Percentiles rank a stretch among this genome's conserved stretches.
Evolutionary conservation across 2,888 invertebrate species (phyloP).

Genomic region (Plagodis pulveraria): DNA sequence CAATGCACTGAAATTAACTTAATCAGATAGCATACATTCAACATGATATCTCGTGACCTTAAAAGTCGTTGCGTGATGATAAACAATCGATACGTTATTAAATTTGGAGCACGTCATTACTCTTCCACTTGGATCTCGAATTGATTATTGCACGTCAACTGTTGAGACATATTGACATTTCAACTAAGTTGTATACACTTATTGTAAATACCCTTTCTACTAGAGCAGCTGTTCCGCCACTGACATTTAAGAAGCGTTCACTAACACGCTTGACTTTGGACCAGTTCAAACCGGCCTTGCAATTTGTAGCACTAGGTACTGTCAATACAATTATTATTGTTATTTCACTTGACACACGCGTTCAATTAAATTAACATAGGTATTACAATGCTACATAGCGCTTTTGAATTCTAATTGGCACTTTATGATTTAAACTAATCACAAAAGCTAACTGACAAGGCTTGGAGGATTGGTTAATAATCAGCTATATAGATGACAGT

Average conservation of each 20-base stretch:
- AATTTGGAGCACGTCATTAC: slow-evolving; percentile 26
- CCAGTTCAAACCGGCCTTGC: slow-evolving; percentile 62
- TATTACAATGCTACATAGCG: slow-evolving; percentile 25
- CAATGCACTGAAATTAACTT: slow-evolving; percentile 23
- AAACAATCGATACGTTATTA: slow-evolving; percentile 25
- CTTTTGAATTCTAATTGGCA: slow-evolving; percentile 25
- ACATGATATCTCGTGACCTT: slow-evolving; percentile 17
- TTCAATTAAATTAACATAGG: slow-evolving; percentile 54
- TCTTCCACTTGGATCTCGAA: slow-evolving; percentile 45
- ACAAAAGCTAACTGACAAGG: slow-evolving; percentile 2
- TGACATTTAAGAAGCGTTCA: slow-evolving; percentile 72
- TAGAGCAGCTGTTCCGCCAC: slow-evolving; percentile 53
- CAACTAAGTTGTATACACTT: slow-evolving; percentile 43
- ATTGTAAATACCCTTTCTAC: slow-evolving; percentile 52
- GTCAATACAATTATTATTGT: slow-evolving; percentile 58
- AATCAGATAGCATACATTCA: slow-evolving; percentile 19
- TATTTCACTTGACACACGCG: slow-evolving; percentile 47
- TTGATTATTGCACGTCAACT: slow-evolving; percentile 41
- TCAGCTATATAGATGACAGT: neutral
- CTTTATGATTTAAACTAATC: slow-evolving; percentile 10
- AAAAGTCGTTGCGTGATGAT: slow-evolving; percentile 33
- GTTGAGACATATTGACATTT: slow-evolving; percentile 53
- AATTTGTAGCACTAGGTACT: slow-evolving; percentile 52
- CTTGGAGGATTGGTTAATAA: slow-evolving; percentile 3
- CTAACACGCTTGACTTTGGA: slow-evolving; percentile 64